phyloP scores from a whole-genome alignment of 35 echinoderm and acorn worm genomes.

The Hemicentrotus pulcherrimus region DNA sequence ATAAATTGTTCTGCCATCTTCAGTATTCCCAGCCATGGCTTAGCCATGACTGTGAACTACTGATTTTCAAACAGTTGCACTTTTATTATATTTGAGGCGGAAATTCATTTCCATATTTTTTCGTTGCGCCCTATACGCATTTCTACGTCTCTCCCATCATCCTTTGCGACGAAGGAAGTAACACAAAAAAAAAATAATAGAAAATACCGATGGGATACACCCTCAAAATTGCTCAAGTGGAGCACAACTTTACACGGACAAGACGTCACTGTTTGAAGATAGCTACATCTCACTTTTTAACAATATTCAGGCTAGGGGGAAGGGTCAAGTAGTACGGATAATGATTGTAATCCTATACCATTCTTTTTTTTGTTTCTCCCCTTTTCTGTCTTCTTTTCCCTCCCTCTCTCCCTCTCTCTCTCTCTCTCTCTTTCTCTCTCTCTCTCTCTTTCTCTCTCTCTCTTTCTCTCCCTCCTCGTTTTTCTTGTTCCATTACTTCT shows the following conservation, averaged over 20 bases:
- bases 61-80: too few species aligned
- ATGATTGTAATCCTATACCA: not conserved
- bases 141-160: not conserved
- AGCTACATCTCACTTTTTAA: not conserved
- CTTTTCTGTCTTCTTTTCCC: not conserved
- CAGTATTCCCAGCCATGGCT: not conserved
- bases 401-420: not conserved
- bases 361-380: not conserved
- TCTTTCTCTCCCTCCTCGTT: not conserved
- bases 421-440: not conserved
- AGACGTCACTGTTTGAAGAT: too few species aligned
- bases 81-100: not conserved
- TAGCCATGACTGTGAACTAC: too few species aligned
- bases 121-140: not conserved
- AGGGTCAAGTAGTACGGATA: not conserved
- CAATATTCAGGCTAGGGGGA: not conserved
- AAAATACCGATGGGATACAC: too few species aligned
- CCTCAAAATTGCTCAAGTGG: too few species aligned
- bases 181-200: not conserved
- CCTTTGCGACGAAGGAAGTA: not conserved
- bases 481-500: not conserved
- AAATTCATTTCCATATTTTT: not conserved
- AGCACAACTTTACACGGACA: too few species aligned
- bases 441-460: not conserved
- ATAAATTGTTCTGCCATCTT: not conserved